Evolutionary conservation across 2,797 vertebrate species (phyloP).

Genomic region (Monodelphis domestica): DNA sequence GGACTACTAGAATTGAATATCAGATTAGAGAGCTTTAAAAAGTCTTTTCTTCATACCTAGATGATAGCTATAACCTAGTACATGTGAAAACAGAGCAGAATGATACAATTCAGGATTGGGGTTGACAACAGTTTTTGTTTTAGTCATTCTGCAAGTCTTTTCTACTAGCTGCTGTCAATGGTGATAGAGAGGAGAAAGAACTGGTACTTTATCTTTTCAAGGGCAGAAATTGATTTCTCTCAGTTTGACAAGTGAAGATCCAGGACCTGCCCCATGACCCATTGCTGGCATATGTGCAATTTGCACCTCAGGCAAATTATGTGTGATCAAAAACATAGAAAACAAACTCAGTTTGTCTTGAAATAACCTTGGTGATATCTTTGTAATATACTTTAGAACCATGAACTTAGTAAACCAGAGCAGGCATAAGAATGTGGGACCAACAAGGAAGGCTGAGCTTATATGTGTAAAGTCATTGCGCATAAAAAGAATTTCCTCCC

Average conservation of each 20-base stretch:
- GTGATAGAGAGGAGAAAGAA: background rate
- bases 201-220: conserved; percentile 22
- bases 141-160: background rate
- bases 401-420: background rate
- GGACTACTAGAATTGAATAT: background rate
- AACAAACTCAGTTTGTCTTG: background rate
- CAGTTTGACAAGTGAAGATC: conserved; percentile 26
- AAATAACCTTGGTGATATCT: background rate
- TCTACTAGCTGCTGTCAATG: background rate
- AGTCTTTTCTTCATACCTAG: background rate
- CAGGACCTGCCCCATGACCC: background rate
- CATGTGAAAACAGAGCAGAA: background rate
- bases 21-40: background rate
- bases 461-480: background rate
- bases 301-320: background rate
- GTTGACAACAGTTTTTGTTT: background rate
- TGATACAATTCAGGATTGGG: background rate
- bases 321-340: background rate
- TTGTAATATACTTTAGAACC: background rate
- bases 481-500: background rate
- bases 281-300: background rate
- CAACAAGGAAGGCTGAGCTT: background rate
- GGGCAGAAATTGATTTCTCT: conserved; percentile 8
- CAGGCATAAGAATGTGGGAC: background rate
- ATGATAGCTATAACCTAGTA: background rate